A percentile compares a stretch with the other conserved stretches of the same genome.
These are phyloP conservation scores for Hipposideros armiger DNA, from an alignment of 2,113 vertebrate species.

Conservation along the genomic window DNA sequence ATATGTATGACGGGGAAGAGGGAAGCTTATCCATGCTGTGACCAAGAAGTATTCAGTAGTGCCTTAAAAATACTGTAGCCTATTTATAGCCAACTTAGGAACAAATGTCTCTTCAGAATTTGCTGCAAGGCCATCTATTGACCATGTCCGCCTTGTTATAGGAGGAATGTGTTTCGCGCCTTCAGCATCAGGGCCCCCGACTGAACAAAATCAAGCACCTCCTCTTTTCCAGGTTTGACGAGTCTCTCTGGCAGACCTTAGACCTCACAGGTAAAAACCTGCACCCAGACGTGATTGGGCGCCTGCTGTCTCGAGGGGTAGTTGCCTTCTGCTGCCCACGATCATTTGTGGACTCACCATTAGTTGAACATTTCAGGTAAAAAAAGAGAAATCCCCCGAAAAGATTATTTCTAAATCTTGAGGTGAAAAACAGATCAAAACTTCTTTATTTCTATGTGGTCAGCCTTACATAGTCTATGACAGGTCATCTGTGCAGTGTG, in stretches of 20 bases:
- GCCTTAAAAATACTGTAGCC: not conserved
- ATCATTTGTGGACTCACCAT: constrained; percentile 89
- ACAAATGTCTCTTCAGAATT: not conserved
- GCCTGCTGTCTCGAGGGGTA: constrained; percentile 90
- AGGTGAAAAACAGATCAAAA: not conserved
- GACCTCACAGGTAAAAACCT: constrained; percentile 92
- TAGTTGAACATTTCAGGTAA: constrained; percentile 89
- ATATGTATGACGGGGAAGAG: not conserved
- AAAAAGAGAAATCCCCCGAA: constrained; percentile 20
- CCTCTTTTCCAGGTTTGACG: constrained; percentile 90
- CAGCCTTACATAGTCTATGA: not conserved
- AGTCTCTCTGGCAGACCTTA: constrained; percentile 95
- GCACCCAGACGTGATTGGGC: constrained; percentile 88
- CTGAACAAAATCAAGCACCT: constrained; percentile 8
- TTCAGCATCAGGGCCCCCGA: not conserved
- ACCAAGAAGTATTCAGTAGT: not conserved
- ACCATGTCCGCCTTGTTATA: not conserved
- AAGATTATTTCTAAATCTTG: not conserved
- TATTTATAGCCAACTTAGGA: not conserved
- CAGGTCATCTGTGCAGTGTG: not conserved
- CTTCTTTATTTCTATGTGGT: too few species aligned
- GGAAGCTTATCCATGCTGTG: not conserved
- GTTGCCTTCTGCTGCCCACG: constrained; percentile 93
- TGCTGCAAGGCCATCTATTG: not conserved
- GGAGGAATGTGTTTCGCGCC: rapidly evolving